These are phyloP conservation scores for Ophion slaviceki DNA, from an alignment of 2,888 invertebrate genomes.

Conservation along the genomic window DNA sequence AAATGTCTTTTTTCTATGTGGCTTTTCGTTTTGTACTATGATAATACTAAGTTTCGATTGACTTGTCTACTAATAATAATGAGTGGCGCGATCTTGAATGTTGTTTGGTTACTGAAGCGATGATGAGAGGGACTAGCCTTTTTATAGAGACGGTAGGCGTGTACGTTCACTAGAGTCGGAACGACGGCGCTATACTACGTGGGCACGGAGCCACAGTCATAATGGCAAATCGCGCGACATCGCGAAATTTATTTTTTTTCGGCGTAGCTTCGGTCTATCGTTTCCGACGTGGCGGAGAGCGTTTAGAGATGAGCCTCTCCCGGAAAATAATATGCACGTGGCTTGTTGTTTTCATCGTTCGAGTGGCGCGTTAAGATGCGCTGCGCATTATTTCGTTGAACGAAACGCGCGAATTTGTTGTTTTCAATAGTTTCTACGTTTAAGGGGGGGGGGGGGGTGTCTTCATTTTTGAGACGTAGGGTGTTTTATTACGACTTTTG, in stretches of 20 bases:
- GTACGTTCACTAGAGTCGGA: not conserved
- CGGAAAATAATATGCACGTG: not conserved
- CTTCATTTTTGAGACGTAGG: no score
- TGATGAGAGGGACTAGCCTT: conserved; percentile 13
- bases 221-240: conserved; percentile 73
- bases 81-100: conserved; percentile 47
- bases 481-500: no score
- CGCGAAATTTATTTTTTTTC: conserved; percentile 39
- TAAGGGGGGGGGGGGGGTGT: no score
- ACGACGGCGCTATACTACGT: not conserved
- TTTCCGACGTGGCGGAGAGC: not conserved
- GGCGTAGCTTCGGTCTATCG: conserved; percentile 26
- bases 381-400: not conserved
- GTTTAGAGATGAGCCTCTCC: not conserved
- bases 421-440: no score
- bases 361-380: not conserved
- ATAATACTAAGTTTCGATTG: conserved; percentile 7
- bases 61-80: conserved; percentile 16
- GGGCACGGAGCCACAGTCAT: conserved; percentile 18
- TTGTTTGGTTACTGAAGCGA: conserved; percentile 70
- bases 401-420: not conserved
- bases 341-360: not conserved
- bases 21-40: not conserved
- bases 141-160: conserved; percentile 71
- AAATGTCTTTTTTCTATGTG: not conserved